Evolutionary conservation across 1,140 invertebrate species (phyloP).

Genomic region (Aphis gossypii): DNA sequence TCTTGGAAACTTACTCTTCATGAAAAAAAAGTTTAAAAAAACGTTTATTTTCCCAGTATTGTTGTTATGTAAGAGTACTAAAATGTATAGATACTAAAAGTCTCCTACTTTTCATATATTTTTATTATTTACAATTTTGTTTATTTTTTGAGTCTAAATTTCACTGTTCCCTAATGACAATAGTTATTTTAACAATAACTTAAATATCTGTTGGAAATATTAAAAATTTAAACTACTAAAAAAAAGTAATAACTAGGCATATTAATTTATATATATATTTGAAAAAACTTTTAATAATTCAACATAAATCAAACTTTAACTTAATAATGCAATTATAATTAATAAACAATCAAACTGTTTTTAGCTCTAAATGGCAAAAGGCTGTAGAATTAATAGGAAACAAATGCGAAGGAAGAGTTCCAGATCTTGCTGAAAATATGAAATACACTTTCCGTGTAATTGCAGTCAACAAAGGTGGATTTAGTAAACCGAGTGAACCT

Average conservation of each 20-base stretch:
- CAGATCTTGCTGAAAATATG: slow-evolving; percentile 91
- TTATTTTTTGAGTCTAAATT: background rate
- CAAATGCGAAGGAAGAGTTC: slow-evolving; percentile 83
- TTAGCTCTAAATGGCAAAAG: slow-evolving; percentile 86
- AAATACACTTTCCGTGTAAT: slow-evolving; percentile 96
- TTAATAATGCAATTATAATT: background rate
- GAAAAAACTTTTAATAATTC: background rate
- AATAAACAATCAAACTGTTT: slow-evolving; percentile 23
- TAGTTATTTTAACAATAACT: background rate
- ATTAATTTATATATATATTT: no score
- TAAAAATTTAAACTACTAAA: background rate
- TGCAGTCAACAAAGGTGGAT: slow-evolving; percentile 93
- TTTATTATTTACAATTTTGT: background rate
- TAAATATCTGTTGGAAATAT: background rate
- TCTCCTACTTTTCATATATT: background rate
- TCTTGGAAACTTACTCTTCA: no score
- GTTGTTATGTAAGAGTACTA: no score
- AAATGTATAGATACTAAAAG: no score
- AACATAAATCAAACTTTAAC: background rate
- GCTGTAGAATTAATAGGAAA: slow-evolving; percentile 83
- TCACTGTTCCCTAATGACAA: background rate
- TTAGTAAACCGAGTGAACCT: slow-evolving; percentile 87
- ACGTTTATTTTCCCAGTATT: no score
- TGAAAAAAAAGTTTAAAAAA: no score
- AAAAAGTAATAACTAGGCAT: background rate